Evolutionary conservation across 2,888 invertebrate genomes (phyloP), one percentile per base, ranked within the genome.

Genomic region (Dryobota labecula): DNA sequence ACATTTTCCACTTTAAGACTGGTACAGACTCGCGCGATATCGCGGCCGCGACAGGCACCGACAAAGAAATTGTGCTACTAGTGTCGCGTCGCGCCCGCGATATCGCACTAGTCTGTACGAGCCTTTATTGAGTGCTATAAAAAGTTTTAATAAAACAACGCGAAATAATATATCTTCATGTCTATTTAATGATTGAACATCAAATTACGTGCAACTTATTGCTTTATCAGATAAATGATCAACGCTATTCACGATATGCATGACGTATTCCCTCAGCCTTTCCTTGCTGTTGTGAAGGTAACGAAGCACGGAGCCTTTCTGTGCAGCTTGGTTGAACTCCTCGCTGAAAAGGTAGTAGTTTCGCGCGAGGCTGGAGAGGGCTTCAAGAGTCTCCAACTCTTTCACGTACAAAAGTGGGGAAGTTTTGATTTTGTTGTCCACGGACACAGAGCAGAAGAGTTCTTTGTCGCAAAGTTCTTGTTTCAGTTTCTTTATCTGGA

Each of bases 241-340:
- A 2, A 73, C 27, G 11, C 56, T 68, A 24, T 82, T 79, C 0
- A 79, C 64, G 1, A 56, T 36, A 1, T 68, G 47, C 82, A 72
- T 73, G 8, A 82, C 27, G 11, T 78, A 69, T 0, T 64, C 45
- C 15, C 6, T 68, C 3, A 79, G 3, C 2, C 57, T 53, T 0
- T 82, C 78, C 45, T 79, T 82, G 11, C 41, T 69, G 24, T 36
- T 57, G n/a, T 51, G 57, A 1, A 79, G 53, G 57, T 79, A 79
- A 1, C 24, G 0, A 0, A 78, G 38, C 11, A 78, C 62, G 11
- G 15, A 8, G 4, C 62, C 65, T 11, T 30, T 65, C 36, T 62
- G 33, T 0, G 82, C 33, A 15, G 68, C 78, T 0, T 68, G 33
- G 45, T 54, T 58, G n/a, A 82, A 79, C 61, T 79, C 79, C 0